Evolutionary conservation across 1,140 invertebrate species (phyloP).

Genomic region (Musca domestica): DNA sequence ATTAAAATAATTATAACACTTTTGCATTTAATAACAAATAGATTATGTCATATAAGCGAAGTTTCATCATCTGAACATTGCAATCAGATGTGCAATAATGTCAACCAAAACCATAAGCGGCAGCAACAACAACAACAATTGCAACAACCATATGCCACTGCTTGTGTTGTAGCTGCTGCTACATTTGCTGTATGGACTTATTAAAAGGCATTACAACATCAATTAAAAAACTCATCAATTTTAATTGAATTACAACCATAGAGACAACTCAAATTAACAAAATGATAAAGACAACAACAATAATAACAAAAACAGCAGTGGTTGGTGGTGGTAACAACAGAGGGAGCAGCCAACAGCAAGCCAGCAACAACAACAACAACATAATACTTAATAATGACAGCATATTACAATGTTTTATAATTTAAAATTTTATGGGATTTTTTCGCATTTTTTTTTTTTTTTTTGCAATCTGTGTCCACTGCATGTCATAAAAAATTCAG

Average conservation of each 20-base stretch:
- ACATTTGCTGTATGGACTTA: not conserved
- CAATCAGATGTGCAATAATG: conserved; percentile 1
- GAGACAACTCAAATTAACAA: conserved; percentile 22
- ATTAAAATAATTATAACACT: too few species aligned
- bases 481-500: conserved; percentile 7
- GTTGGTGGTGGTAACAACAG: not conserved
- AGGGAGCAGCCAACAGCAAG: not conserved
- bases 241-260: conserved; percentile 23
- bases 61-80: not conserved
- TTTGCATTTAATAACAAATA: too few species aligned
- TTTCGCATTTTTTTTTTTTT: not conserved
- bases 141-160: not conserved
- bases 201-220: conserved; percentile 20
- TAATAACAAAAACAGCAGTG: not conserved
- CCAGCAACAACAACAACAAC: not conserved
- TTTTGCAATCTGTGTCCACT: conserved; percentile 5
- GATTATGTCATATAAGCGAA: too few species aligned
- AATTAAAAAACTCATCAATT: conserved; percentile 23
- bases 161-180: too few species aligned
- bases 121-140: not conserved
- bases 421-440: conserved; percentile 14
- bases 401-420: conserved; percentile 22
- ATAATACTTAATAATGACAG: conserved; percentile 12
- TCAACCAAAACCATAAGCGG: not conserved
- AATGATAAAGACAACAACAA: conserved; percentile 6